Evolutionary conservation across 2,113 vertebrate genomes (phyloP).

Genomic region (Mesocricetus auratus): DNA sequence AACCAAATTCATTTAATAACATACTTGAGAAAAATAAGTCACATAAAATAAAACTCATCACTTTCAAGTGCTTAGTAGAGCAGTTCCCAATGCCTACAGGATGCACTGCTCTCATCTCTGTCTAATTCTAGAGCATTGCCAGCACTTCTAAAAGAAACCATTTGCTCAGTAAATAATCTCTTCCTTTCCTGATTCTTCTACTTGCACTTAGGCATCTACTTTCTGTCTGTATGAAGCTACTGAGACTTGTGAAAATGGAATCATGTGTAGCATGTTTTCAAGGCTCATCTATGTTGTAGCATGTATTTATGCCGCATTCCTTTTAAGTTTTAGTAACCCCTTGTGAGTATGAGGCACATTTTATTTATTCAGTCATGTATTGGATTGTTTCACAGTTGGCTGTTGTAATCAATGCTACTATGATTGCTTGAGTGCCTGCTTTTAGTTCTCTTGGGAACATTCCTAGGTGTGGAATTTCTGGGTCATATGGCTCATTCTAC

Average conservation of each 20-base stretch:
- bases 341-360: neutral
- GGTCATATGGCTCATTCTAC: neutral
- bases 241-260: neutral
- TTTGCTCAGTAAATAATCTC: neutral
- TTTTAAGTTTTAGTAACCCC: neutral
- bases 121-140: constrained; percentile 38
- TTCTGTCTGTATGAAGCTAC: neutral
- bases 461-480: neutral
- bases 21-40: neutral
- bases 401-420: neutral
- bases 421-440: neutral
- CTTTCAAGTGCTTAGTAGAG: neutral
- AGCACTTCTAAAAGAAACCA: neutral
- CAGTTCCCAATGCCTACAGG: neutral
- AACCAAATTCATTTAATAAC: neutral
- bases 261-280: neutral
- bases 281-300: neutral
- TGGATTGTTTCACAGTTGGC: neutral
- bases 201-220: neutral
- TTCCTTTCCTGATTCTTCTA: neutral
- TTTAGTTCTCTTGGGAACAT: neutral
- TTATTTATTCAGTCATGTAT: neutral
- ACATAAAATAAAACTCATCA: neutral
- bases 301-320: neutral
- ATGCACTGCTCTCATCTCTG: neutral